A percentile compares a stretch with the other conserved stretches of the same genome.
Evolutionary conservation across 2,797 vertebrate species (phyloP).

Genomic region (Onychomys leucogaster): DNA sequence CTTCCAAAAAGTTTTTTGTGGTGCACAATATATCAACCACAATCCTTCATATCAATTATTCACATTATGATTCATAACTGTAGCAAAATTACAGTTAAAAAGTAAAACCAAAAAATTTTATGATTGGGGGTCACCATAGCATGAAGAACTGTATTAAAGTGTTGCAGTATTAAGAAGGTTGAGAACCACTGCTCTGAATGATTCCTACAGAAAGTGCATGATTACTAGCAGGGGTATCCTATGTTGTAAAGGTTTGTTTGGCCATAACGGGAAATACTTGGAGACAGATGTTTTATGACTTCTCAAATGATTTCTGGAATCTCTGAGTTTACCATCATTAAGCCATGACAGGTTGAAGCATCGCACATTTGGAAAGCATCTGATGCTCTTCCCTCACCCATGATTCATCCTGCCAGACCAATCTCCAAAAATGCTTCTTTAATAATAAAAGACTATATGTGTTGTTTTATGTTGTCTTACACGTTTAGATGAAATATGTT

Average conservation of each 20-base stretch:
- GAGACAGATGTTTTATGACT: background rate
- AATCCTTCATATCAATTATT: background rate
- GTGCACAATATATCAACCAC: too few relatives aligned
- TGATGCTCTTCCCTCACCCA: background rate
- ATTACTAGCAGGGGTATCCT: background rate
- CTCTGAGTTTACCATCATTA: background rate
- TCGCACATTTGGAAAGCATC: background rate
- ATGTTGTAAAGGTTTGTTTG: background rate
- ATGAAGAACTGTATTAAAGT: background rate
- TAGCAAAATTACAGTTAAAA: too few relatives aligned
- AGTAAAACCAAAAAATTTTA: background rate
- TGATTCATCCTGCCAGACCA: background rate
- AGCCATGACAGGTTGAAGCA: background rate
- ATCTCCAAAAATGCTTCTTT: background rate
- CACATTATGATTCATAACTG: background rate
- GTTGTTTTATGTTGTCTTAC: background rate
- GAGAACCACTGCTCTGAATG: background rate
- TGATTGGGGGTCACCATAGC: background rate
- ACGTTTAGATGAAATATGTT: background rate
- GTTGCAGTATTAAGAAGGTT: background rate
- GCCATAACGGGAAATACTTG: background rate
- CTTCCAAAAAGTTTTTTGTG: too few relatives aligned
- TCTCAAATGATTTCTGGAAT: background rate
- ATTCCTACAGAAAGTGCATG: background rate
- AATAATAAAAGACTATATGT: background rate